These are phyloP conservation scores for Eupeodes luniger DNA, from an alignment of 2,888 invertebrate species.

Conservation along the genomic window DNA sequence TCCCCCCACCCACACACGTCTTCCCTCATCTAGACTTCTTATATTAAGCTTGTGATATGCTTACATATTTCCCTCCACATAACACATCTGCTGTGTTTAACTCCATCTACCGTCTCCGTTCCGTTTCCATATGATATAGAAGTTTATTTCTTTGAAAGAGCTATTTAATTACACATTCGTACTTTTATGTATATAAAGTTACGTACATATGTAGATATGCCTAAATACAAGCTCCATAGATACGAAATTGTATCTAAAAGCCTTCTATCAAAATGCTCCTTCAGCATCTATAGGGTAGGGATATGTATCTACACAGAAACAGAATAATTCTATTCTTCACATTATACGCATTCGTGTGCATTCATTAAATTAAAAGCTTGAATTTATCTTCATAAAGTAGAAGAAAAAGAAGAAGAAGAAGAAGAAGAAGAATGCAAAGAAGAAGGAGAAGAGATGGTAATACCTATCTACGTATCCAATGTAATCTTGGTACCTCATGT, in stretches of 20 bases:
- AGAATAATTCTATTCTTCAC: conserved; percentile 56
- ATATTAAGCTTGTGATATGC: too few relatives aligned
- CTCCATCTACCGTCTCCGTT: neutral
- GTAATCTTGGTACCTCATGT: neutral
- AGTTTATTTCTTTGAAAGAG: conserved; percentile 49
- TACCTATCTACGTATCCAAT: neutral
- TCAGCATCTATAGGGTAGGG: too few relatives aligned
- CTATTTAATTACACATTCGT: conserved; percentile 62
- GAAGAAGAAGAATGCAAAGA: neutral
- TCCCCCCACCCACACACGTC: too few relatives aligned
- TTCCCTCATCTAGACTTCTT: too few relatives aligned
- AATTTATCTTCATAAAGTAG: neutral
- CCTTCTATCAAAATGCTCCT: conserved; percentile 24
- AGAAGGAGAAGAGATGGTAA: too few relatives aligned
- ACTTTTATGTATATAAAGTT: neutral
- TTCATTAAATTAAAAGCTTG: conserved; percentile 73
- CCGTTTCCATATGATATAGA: conserved; percentile 21
- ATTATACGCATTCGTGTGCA: conserved; percentile 59
- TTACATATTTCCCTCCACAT: neutral
- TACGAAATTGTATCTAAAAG: conserved; percentile 1
- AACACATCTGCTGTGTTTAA: neutral
- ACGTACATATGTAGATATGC: too few relatives aligned
- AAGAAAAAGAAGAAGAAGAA: neutral
- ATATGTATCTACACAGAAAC: neutral
- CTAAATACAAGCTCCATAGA: too few relatives aligned